phyloP scores from a whole-genome alignment of 2,113 vertebrate species.

The Cyprinodon brontotheroides region DNA sequence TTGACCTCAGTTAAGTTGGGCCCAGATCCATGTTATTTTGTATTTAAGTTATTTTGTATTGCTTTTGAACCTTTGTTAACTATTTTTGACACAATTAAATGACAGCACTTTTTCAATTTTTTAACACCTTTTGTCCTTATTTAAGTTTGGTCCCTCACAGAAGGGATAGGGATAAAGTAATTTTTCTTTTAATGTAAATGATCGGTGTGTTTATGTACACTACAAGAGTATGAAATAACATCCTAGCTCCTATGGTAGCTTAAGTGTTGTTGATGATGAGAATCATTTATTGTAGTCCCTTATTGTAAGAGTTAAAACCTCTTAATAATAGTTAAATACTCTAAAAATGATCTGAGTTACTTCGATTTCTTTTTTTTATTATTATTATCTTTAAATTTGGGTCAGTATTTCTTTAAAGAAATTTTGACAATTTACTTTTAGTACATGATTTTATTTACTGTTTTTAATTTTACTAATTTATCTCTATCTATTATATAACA shows the following conservation, averaged over 20 bases:
- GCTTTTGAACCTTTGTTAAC: too few relatives aligned
- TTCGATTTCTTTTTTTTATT: neutral
- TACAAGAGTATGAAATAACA: neutral
- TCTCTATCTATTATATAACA: neutral
- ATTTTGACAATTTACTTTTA: neutral
- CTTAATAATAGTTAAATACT: too few relatives aligned
- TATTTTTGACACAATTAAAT: too few relatives aligned
- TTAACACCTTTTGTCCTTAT: too few relatives aligned
- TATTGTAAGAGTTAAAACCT: neutral
- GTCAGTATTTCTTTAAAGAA: neutral
- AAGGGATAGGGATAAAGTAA: neutral
- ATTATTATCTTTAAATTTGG: neutral
- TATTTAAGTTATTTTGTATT: too few relatives aligned
- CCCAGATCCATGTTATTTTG: too few relatives aligned
- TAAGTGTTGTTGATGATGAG: neutral
- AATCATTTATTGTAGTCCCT: neutral
- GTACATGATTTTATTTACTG: neutral
- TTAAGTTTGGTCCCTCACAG: too few relatives aligned
- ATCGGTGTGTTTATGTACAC: neutral
- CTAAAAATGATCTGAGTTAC: too few relatives aligned
- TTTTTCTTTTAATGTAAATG: neutral
- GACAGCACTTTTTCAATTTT: too few relatives aligned
- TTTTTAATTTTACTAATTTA: too few relatives aligned
- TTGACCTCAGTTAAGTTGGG: too few relatives aligned
- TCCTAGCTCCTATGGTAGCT: neutral